Percentiles rank a stretch among this genome's conserved stretches.
Evolutionary conservation across 2,888 invertebrate species (phyloP).

Genomic region (Alsophila aescularia): DNA sequence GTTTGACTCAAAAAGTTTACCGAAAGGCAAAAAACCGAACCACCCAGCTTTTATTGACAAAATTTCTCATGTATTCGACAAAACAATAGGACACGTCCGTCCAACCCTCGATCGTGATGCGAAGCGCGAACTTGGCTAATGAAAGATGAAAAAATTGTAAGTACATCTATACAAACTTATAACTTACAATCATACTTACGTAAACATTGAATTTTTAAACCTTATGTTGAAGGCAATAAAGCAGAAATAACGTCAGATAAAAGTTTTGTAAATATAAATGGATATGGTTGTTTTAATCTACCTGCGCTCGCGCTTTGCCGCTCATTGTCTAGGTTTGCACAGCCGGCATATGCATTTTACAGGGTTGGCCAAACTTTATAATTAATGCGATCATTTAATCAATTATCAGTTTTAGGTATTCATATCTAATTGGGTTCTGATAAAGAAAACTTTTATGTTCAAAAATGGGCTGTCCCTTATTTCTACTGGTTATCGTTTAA

Average conservation of each 20-base stretch:
- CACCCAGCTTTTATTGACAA: slow-evolving; percentile 78
- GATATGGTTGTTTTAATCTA: slow-evolving; percentile 63
- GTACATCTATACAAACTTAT: slow-evolving; percentile 65
- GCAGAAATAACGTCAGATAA: slow-evolving; percentile 24
- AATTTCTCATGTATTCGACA: slow-evolving; percentile 78
- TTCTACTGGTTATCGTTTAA: background rate
- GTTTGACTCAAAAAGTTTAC: slow-evolving; percentile 44
- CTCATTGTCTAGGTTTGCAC: slow-evolving; percentile 79
- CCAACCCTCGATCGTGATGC: slow-evolving; percentile 79
- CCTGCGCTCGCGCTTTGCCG: slow-evolving; percentile 74
- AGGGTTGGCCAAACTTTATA: slow-evolving; percentile 64
- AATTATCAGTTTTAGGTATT: background rate
- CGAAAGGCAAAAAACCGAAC: slow-evolving; percentile 54
- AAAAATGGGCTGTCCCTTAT: background rate
- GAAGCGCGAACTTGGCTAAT: slow-evolving; percentile 83
- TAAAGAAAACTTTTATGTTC: background rate
- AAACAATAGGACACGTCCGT: slow-evolving; percentile 79
- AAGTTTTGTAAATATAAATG: slow-evolving; percentile 25
- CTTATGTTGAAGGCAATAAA: slow-evolving; percentile 41
- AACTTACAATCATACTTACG: slow-evolving; percentile 3
- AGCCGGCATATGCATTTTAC: slow-evolving; percentile 68
- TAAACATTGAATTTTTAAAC: slow-evolving; percentile 18
- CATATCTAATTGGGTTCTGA: background rate
- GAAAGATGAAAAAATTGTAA: slow-evolving; percentile 75
- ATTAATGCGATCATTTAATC: slow-evolving; percentile 9